Base-by-base conservation (phyloP, 2,888 invertebrate species). In the Apotomis turbidana region DNA sequence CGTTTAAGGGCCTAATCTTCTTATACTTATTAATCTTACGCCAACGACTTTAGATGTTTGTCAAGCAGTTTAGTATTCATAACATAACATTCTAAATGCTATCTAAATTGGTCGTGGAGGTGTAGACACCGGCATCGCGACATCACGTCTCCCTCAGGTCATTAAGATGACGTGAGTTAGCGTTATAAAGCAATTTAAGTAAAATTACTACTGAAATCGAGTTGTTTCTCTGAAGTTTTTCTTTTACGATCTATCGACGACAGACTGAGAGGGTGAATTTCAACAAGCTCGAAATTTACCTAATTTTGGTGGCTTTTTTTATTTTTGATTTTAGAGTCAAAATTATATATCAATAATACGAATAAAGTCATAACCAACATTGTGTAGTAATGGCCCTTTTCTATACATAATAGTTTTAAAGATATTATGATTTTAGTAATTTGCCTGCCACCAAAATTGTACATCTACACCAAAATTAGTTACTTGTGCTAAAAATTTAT, bases 51-150 rank as follows among this genome's bases (percentile, higher is more conserved):
- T 38, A 44, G 54, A 44, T 36, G 54, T 41, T 61, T 61, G 63
- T 72, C 60, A 66, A 10, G 64, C 58, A 73, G 68, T 71, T 68
- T 74, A 70, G 73, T 76, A 73, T 74, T 74, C 74, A 71, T 71
- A 64, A 68, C 68, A 70, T 67, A 71, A 49, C 61, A 55, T 66
- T 49, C 64, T 66, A 70, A 68, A 64, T 60, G 67, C 55, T 76
- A 76, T 74, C 73, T 73, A 71, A 71, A 74, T 71, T 69, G 15
- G 60, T 68, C 68, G 57, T 44, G 68, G 68, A 74, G 75, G 74
- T 64, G 71, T 71, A 68, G 57, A 62, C 67, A 60, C 63, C 70
- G 63, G 49, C 36, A 38, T 38, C 41, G 44, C 46, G 36, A 57
- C 60, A 15, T 41, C 67, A 67, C 51, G 46, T 58, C 61, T 57